Base-by-base conservation (phyloP, 53 echinoderm and acorn worm genomes). In the Arbacia lixula region DNA sequence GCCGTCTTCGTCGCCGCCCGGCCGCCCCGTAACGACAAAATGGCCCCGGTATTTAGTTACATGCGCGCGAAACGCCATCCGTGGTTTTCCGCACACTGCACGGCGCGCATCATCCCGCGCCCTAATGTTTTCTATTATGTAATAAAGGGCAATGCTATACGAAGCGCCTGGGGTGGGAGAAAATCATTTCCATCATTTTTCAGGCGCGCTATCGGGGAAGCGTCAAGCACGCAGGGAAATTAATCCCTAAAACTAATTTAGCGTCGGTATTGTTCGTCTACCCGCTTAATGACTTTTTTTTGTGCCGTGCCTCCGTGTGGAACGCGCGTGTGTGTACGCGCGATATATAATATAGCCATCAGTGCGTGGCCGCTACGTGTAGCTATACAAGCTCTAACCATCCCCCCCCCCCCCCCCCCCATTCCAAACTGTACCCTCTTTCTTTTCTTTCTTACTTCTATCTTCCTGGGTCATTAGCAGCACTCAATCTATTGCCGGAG, bases 161-260 rank as follows among this genome's bases (percentile, higher is more conserved):
- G 81, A 43, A 43, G 61, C 43, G 81, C 81, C 81, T 46, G 46
- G 32, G 81, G 81, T 81, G 32, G 63, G 63, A 81, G 81, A 81
- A 77, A 81, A 81, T 81, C 81, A 81, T 81, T 81, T 81, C 81
- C 81, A 81, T 81, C 81, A 81, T 81, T 81, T 81, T 81, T 63
- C 77, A 41, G 81, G 61, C 81, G 81, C 64, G 63, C 81, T 63
- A 63, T 63, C 64, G 17, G 43, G 81, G 49, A 62, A 81, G 41
- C 81, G 63, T 61, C 81, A 40, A 28, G 81, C 62, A 62, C 40
- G 81, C 33, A 63, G 46, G 81, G 81, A 81, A 81, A 81, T 81
- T 81, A 81, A 81, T 81, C 81, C 81, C 62, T 81, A 81, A 81
- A 81, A 81, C 81, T 81, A 81, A 81, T 81, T 81, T 81, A 81